A percentile compares a stretch with the other conserved stretches of the same genome.
Conservation (phyloP, 1,140 invertebrate species). For the Trachelipus rathkii region DNA sequence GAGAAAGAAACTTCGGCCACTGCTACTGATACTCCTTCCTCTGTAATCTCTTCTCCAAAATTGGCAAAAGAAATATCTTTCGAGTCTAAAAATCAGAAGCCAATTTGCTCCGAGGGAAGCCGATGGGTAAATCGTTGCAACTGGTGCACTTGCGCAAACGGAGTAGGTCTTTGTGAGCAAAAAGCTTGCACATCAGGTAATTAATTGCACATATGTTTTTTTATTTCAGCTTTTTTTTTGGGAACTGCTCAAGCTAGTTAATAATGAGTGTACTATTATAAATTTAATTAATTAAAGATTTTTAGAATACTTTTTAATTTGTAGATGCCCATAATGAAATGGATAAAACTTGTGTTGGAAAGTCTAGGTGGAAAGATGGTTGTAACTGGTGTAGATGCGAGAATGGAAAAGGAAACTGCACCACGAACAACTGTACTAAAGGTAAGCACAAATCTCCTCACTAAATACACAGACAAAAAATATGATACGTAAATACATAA, state of each 20-base stretch:
- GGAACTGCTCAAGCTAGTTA: no score
- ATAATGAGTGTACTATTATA: no score
- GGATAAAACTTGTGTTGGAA: slow-evolving; percentile 6
- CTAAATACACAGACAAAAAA: no score
- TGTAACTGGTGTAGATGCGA: slow-evolving; percentile 24
- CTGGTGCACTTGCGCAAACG: slow-evolving; percentile 26
- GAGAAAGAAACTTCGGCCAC: no score
- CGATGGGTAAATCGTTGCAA: slow-evolving; percentile 27
- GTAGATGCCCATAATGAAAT: not conserved
- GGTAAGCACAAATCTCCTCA: not conserved
- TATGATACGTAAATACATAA: no score
- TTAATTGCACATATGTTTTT: not conserved
- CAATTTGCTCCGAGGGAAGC: slow-evolving; percentile 13
- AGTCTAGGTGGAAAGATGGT: slow-evolving; percentile 21
- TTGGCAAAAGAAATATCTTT: not conserved
- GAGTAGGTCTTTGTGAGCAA: slow-evolving; percentile 5
- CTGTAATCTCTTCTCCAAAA: not conserved
- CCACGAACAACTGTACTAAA: not conserved
- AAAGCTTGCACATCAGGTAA: slow-evolving; percentile 18
- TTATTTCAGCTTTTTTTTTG: no score
- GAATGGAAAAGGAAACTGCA: slow-evolving; percentile 19
- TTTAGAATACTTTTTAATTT: not conserved
- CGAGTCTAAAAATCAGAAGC: not conserved
- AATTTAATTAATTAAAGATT: no score
- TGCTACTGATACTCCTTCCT: not conserved